These are phyloP conservation scores for Tricholaema leucomelas DNA, from an alignment of 2,113 vertebrate species.

Conservation along the genomic window DNA sequence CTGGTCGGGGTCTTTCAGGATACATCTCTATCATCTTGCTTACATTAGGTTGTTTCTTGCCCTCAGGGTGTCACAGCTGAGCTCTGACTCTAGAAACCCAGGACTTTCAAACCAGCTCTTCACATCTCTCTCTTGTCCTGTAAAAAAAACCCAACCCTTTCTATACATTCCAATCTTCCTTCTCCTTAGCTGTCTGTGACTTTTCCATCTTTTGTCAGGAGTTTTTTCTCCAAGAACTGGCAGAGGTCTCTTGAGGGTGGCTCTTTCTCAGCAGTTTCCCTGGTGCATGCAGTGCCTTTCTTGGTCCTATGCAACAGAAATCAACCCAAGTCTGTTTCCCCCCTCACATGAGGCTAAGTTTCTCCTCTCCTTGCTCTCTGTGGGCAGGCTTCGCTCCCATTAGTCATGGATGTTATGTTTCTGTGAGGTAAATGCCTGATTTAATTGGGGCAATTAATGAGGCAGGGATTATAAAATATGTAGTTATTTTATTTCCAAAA, in stretches of 20 bases:
- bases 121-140: not conserved
- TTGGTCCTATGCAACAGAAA: not conserved
- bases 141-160: not conserved
- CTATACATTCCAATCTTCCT: not conserved
- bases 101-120: not conserved
- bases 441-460: too few relatives aligned
- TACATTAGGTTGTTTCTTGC: not conserved
- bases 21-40: not conserved
- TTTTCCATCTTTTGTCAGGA: not conserved
- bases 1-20: not conserved
- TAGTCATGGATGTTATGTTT: not conserved
- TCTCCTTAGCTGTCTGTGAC: not conserved
- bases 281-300: fast-evolving
- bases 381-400: not conserved
- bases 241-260: not conserved
- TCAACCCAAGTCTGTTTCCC: not conserved
- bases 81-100: not conserved
- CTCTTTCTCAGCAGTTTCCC: not conserved
- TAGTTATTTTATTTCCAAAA: too few relatives aligned
- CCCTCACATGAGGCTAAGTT: not conserved
- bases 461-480: too few relatives aligned
- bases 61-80: not conserved
- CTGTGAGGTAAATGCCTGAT: not conserved
- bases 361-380: not conserved
- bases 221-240: not conserved